Base-by-base conservation (phyloP, 2,797 vertebrate species). In the Enteromius treurensis region DNA sequence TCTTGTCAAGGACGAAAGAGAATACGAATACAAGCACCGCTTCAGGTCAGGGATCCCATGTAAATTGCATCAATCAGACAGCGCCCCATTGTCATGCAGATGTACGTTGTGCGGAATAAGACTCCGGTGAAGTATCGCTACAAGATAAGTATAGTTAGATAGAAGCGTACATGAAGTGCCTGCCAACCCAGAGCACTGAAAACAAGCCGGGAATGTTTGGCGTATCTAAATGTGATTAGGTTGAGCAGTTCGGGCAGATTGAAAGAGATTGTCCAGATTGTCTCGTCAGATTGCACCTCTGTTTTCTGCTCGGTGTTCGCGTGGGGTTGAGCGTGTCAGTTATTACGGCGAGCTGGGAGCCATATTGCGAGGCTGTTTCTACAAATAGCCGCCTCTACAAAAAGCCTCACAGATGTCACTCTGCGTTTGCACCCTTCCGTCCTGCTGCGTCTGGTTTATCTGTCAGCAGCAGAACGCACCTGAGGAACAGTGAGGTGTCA, bases 1-100 rank as follows among this genome's bases (percentile, higher is more conserved):
- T 87, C 87, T 75, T 26, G n/a, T 86, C 86, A 90, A 91, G 92
- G 87, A 89, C 87, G 3, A 83, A 86, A 73, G 89, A 90, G 79
- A 80, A 84, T 80, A 55, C 85, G 88, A 87, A 23, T 58, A 74
- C 83, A 85, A 51, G 51, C 3, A 23, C 42, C 34, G 49, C 49
- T 70, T 70, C 77, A 37, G 82, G 76, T 82, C 86, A 74, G 64
- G 68, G 82, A 83, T 89, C 75, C 84, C 42, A 10, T 49, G 87
- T 84, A 89, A 89, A 92, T 89, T 83, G 85, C 87, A 86, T 85
- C 85, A 84, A 88, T 90, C 85, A 90, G 83, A 79, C 40, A 83
- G 83, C 32, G 15, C 15, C 13, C 53, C 86, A 79, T 90, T 88
- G 85, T 86, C 82, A 89, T 90, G 88, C 77, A 91, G 79, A 90